Evolutionary conservation across 2,113 vertebrate species (phyloP), one percentile per base, ranked within the genome.

Genomic region (Vicugna pacos): DNA sequence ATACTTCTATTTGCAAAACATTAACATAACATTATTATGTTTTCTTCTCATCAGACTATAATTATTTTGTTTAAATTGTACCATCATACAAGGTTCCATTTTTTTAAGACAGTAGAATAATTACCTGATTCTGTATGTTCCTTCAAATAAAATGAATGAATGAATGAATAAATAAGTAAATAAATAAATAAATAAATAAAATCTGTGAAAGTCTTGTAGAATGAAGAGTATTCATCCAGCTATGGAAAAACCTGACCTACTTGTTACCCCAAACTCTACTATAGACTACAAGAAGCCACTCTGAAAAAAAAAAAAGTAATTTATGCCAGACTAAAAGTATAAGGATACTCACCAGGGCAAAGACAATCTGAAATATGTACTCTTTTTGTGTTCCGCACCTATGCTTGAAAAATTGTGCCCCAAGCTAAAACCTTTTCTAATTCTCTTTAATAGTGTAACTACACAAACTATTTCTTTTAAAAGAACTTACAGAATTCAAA

Each of bases 361-460:
- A 42, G 38, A 26, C 13, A 87, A 77, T 50, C 42, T 42, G 38
- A 97, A 80, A 70, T 65, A 48, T 26, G 38, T 69, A 28, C 35
- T 77, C 13, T 92, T 64, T 93, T 83, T n/a, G 6, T 84, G 46
- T 69, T 97, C 80, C 89, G 15, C 1, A 94, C 5, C 54, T 88
- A n/a, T 82, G 14, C n/a, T 58, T 87, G 11, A 84, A 87, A 56
- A 90, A 76, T 24, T 84, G 50, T 88, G 12, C 17, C 50, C 60
- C 46, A 67, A 81, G 32, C 17, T 81, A 48, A 92, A 93, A 64
- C 2, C 48, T 14, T 24, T 65, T 91, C 16, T n/a, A 69, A 79
- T 56, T 69, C 14, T 26, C 28, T 88, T 88, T 92, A 75, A 80
- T 48, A 19, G 1, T 62, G 4, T 62, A 92, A 82, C 54, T 80